Evolutionary conservation across 2,113 vertebrate genomes (phyloP), one percentile per base, ranked within the genome.

Genomic region (Bujurquina vittata): DNA sequence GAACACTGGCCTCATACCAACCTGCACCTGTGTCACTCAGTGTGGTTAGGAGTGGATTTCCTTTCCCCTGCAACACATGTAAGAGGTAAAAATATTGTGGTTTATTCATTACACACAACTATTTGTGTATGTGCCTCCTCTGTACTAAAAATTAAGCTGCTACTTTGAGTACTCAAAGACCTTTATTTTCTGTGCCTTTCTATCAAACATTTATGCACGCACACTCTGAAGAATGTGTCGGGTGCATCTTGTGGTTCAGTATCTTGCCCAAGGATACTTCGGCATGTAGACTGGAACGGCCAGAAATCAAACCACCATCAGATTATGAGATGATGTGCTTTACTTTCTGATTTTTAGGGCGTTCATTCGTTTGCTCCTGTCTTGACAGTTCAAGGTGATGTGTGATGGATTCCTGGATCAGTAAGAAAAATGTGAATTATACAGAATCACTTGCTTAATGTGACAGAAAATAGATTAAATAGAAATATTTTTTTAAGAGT

Each of bases 41-140:
- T 72, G 43, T 52, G 23, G 65, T 72, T 72, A 52, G 43, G 9
- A 5, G 0, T 69, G 63, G 40, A 49, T 69, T 69, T 69, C 43
- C 65, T 26, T 31, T 69, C 65, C 65, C 43, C 65, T 29, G 23
- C 29, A 23, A 69, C 65, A 69, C 40, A 69, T 20, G 5, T 43
- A 72, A 31, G 46, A 43, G 40, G 23, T 69, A 17, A 29, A 9
- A 3, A 26, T 20, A 43, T 43, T n/a, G 49, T 29, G 65, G 65
- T 31, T 43, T 69, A 15, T 49, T 49, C 4, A 49, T 37, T 35
- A 35, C 33, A 35, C 43, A 46, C 43, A 46, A 12, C 12, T 14
- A 3, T 46, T 12, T 46, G 43, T 14, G 3, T 11, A 46, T 4
- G 5, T 0, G 1, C 23, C 43, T 31, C 65, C 23, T 52, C 15